These are phyloP conservation scores for Aplocera efformata DNA, from an alignment of 2,888 invertebrate species.

Conservation along the genomic window DNA sequence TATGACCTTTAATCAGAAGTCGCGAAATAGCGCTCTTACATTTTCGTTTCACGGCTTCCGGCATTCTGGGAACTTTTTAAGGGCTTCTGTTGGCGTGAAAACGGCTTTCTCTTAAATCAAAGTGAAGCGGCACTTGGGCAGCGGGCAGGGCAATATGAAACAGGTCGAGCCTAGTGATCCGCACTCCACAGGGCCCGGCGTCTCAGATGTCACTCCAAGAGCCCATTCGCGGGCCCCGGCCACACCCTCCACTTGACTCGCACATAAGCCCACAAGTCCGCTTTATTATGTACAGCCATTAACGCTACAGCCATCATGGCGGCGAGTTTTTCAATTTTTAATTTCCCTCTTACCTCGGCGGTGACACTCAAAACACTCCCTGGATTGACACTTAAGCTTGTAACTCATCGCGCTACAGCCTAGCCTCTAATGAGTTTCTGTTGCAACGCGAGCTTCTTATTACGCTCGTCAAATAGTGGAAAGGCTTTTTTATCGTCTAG, in stretches of 20 bases:
- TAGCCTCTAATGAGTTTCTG: conserved; percentile 45
- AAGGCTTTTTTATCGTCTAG: conserved; percentile 18
- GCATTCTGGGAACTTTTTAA: conserved; percentile 48
- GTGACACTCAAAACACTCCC: conserved; percentile 60
- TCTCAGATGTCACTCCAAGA: conserved; percentile 77
- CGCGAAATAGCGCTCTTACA: conserved; percentile 31
- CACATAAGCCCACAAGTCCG: conserved; percentile 75
- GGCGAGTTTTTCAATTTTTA: conserved; percentile 78
- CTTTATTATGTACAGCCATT: conserved; percentile 80
- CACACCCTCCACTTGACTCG: conserved; percentile 77
- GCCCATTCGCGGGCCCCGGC: conserved; percentile 75
- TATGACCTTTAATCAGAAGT: conserved; percentile 27
- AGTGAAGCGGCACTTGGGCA: conserved; percentile 71
- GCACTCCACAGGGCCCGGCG: conserved; percentile 74
- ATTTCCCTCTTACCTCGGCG: conserved; percentile 68
- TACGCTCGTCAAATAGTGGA: conserved; percentile 24
- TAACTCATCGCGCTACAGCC: conserved; percentile 49
- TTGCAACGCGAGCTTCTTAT: conserved; percentile 36
- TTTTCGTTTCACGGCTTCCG: conserved; percentile 39
- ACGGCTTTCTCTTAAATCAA: conserved; percentile 75
- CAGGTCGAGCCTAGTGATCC: conserved; percentile 69
- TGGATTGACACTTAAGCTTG: conserved; percentile 68
- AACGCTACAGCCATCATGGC: conserved; percentile 77
- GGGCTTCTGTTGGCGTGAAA: conserved; percentile 55
- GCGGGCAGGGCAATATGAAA: conserved; percentile 75